These are phyloP conservation scores for Bombus soroeensis DNA, from an alignment of 1,140 invertebrate genomes.

Conservation along the genomic window DNA sequence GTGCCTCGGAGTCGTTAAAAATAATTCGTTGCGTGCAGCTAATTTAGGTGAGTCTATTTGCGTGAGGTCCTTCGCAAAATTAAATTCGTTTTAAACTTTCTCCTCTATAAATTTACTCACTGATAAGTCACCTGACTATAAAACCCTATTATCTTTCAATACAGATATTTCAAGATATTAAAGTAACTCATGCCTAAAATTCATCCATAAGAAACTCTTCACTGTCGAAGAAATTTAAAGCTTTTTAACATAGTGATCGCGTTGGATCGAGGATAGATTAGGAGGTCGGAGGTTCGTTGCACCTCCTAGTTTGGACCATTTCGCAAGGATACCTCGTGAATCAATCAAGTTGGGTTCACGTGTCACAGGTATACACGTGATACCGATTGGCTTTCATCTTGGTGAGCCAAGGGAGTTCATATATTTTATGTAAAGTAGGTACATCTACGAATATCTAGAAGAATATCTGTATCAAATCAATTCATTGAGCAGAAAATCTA, in stretches of 20 bases:
- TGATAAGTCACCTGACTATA: not conserved
- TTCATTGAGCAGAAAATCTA: not conserved
- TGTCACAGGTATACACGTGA: slow-evolving; percentile 56
- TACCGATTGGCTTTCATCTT: slow-evolving; percentile 42
- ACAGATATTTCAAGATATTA: not conserved
- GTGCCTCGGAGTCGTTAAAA: slow-evolving; percentile 50
- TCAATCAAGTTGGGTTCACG: slow-evolving; percentile 41
- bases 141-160: not conserved
- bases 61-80: slow-evolving; percentile 16
- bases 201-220: not conserved
- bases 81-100: slow-evolving; percentile 17
- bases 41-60: slow-evolving; percentile 61
- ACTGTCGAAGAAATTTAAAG: too few species aligned
- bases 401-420: slow-evolving; percentile 18
- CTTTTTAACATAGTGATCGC: not conserved
- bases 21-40: slow-evolving; percentile 60
- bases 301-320: slow-evolving; percentile 21
- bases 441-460: too few species aligned
- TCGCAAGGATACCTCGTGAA: slow-evolving; percentile 17
- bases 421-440: slow-evolving; percentile 18
- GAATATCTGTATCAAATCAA: not conserved
- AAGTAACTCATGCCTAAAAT: not conserved
- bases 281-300: slow-evolving; percentile 25
- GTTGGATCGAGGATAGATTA: slow-evolving; percentile 11
- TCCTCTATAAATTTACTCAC: not conserved